Evolutionary conservation across 2,797 vertebrate genomes (phyloP), one percentile per base, ranked within the genome.

Genomic region (Sardinella longiceps): DNA sequence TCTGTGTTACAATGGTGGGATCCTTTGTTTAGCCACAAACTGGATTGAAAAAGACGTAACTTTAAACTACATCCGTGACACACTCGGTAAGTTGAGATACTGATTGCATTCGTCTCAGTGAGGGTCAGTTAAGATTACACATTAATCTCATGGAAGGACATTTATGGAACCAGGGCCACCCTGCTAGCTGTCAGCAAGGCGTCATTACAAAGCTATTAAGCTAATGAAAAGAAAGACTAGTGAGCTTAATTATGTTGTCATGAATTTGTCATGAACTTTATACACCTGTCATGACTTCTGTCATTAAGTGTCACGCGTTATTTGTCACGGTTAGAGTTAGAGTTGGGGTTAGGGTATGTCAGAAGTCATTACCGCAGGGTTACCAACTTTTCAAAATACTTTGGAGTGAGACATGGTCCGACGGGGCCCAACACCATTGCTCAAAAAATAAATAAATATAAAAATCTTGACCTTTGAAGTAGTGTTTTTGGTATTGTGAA

Each of bases 41-140:
- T 39, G 18, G 33, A 20, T 43, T 74, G 15, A 77, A 18, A 43
- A 48, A 48, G 46, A 48, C 37, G 20, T 39, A 53, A 53, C 51
- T 18, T 53, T 23, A 39, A 77, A 77, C 70, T 39, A 20, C 70
- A 77, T 18, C 70, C 37, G 18, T 23, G 33, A 43, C 9, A 77
- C 70, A 77, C 39, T 77, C 43, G 58, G 33, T 30, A 70, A 56
- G 23, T 48, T 48, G 14, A 70, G 58, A 30, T 46, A 28, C 39
- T 82, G 11, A 82, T 51, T 86, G 25, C 81, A 84, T 43, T 10
- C 70, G 37, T 77, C 70, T 23, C 33, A 20, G 14, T 39, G 37
- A 77, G 23, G 70, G 37, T 23, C 33, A 23, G 70, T 43, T 20
- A 10, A 9, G 18, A 39, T 77, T 2, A 23, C 37, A 39, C 20